Base-by-base conservation (phyloP, 2,113 vertebrate genomes). In the Toxotes jaculatrix region DNA sequence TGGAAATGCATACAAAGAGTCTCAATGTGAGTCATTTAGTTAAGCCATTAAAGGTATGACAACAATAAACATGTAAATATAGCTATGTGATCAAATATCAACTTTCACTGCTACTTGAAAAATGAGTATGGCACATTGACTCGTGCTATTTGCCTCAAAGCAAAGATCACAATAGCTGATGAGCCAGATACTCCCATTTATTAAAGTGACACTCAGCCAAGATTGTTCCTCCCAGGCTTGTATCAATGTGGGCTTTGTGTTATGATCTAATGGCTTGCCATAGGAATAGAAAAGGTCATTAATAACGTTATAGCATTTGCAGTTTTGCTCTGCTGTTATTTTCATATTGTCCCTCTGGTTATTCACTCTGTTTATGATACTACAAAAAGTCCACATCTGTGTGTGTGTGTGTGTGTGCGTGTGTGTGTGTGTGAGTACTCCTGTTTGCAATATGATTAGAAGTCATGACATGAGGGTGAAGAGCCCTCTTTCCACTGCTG, bases 261-360 rank as follows among this genome's bases (percentile, higher is more conserved):
- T 86, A 86, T 89, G 80, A 94, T 88, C 72, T 74, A 92, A 84
- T 86, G 79, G 66, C 77, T 88, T 87, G 79, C 82, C 85, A 80
- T 77, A 87, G 68, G 85, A 88, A 90, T 36, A 79, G 72, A 92
- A 90, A 91, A 88, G 86, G 82, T 77, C 86, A 89, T 92, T 87
- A 92, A 88, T 84, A 87, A 84, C 55, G 17, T 79, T 72, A 59
- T 34, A 36, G 32, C 69, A 87, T 90, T 86, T 82, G 49, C 84
- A 92, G 87, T 89, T 27, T 87, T 87, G 69, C 79, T 87, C 86
- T 82, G 76, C 57, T 79, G 69, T 83, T 49, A 73, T 82, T 78
- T 79, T 80, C 14, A 72, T 65, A 47, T 73, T 67, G 76, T 67
- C 77, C 71, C 77, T 86, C 51, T 78, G 84, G 67, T 77, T 80